phyloP scores from a whole-genome alignment of 2,113 vertebrate species.

The Spea multiplicata region DNA sequence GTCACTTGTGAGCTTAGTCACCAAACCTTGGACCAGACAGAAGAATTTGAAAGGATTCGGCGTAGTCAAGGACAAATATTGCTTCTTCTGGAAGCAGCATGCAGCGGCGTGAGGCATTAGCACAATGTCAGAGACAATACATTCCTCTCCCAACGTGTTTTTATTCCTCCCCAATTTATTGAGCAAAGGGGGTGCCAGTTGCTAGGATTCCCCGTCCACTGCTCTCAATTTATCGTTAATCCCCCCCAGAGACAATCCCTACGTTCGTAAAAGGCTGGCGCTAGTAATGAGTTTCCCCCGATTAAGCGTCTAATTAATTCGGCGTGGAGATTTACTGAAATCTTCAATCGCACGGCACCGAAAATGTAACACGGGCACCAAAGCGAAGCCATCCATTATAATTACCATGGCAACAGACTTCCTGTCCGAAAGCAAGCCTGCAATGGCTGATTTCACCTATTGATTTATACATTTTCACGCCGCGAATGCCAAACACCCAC shows the following conservation, averaged over 20 bases:
- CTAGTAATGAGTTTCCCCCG: conserved; percentile 50
- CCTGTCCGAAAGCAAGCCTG: not conserved
- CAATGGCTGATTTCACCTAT: not conserved
- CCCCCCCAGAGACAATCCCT: conserved; percentile 31
- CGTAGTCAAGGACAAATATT: no score
- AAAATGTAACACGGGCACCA: conserved; percentile 44
- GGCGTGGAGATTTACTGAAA: conserved; percentile 41
- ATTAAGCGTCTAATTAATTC: conserved; percentile 54
- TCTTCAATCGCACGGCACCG: conserved; percentile 46
- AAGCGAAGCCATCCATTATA: not conserved
- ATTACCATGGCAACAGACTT: not conserved
- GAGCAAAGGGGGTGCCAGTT: conserved; percentile 49
- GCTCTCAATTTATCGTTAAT: conserved; percentile 55
- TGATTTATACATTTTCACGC: not conserved
- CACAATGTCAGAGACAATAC: not conserved
- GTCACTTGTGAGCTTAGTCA: no score
- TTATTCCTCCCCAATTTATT: conserved; percentile 50
- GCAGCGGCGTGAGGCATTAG: no score
- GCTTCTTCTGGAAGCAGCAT: no score
- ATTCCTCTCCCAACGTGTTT: conserved; percentile 42
- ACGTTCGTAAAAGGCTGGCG: not conserved
- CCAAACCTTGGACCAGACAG: no score
- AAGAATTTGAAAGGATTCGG: no score
- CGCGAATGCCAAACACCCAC: no score
- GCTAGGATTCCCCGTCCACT: conserved; percentile 55